phyloP scores from a whole-genome alignment of 2,113 vertebrate genomes.

The Sphyrna mokarran region DNA sequence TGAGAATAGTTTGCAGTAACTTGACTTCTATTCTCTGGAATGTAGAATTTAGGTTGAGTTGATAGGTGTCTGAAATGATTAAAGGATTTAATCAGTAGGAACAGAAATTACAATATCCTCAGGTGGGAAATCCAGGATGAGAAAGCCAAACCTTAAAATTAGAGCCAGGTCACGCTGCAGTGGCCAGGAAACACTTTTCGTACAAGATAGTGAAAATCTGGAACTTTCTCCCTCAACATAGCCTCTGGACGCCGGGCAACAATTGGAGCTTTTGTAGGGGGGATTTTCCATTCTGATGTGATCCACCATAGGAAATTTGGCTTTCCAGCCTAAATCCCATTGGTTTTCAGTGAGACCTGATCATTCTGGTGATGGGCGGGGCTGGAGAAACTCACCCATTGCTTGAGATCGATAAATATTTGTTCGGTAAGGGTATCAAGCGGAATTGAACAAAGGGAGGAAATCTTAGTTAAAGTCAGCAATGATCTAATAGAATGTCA shows the following conservation, averaged over 20 bases:
- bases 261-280: background rate
- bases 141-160: background rate
- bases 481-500: background rate
- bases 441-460: background rate
- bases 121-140: background rate
- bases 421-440: background rate
- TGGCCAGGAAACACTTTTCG: background rate
- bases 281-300: too few species aligned
- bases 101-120: background rate
- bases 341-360: too few species aligned
- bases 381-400: background rate
- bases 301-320: too few species aligned
- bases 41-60: background rate
- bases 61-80: background rate
- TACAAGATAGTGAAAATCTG: background rate
- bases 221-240: background rate
- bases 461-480: background rate
- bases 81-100: background rate
- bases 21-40: background rate
- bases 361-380: too few species aligned
- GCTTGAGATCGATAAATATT: background rate
- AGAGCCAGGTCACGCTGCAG: background rate
- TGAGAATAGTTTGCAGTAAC: background rate
- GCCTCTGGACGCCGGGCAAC: background rate
- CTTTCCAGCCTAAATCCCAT: too few species aligned